phyloP scores from a whole-genome alignment of 2,888 invertebrate species.

The Phorcus lineatus region DNA sequence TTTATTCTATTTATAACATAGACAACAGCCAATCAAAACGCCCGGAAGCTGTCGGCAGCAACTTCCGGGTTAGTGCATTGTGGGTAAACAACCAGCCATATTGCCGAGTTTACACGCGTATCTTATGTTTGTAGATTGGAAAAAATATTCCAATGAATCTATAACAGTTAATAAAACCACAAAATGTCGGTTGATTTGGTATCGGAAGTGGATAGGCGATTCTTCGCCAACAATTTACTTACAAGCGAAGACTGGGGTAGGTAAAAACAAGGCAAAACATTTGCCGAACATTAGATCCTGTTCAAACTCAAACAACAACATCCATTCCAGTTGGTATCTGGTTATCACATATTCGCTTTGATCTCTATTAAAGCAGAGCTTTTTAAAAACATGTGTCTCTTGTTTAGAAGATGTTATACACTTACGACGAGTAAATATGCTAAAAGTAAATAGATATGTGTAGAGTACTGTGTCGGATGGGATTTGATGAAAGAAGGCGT shows the following conservation, averaged over 20 bases:
- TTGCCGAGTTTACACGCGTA: slow-evolving; percentile 14
- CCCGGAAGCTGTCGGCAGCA: not conserved
- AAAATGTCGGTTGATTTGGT: slow-evolving; percentile 53
- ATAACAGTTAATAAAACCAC: not conserved
- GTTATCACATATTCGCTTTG: no score
- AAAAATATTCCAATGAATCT: not conserved
- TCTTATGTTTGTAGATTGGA: not conserved
- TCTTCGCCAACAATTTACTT: slow-evolving; percentile 60
- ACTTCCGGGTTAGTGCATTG: not conserved
- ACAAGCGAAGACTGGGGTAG: slow-evolving; percentile 61
- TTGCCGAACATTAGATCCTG: not conserved
- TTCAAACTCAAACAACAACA: no score
- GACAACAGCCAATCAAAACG: not conserved
- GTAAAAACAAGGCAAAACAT: slow-evolving; percentile 14
- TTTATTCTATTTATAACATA: not conserved
- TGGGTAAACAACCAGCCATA: slow-evolving; percentile 19
- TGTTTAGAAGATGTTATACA: no score
- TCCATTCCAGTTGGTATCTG: no score
- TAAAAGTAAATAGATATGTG: no score
- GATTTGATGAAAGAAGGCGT: no score
- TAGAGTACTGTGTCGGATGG: no score
- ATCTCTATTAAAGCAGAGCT: no score
- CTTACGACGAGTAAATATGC: no score
- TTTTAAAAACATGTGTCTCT: no score
- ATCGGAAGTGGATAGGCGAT: slow-evolving; percentile 62